These are phyloP conservation scores for Callithrix jacchus DNA, from an alignment of 2,113 vertebrate genomes.

Conservation along the genomic window DNA sequence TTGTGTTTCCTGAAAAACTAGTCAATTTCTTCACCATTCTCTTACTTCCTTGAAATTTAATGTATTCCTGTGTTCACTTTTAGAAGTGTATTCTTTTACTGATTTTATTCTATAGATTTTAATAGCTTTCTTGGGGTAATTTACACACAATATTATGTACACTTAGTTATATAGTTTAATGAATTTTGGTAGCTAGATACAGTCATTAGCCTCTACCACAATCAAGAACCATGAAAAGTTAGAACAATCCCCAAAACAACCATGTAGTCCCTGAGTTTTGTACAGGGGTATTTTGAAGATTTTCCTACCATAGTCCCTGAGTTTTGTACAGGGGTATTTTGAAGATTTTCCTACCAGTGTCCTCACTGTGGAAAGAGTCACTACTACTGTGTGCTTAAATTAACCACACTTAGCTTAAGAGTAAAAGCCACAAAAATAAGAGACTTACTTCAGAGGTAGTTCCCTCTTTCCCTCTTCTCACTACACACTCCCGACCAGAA, in stretches of 20 bases:
- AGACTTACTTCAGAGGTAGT: not conserved
- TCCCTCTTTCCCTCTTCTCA: not conserved
- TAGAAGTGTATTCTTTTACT: not conserved
- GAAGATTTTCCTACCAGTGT: not conserved
- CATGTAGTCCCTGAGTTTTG: not conserved
- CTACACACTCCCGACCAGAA: not conserved
- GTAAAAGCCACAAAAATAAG: not conserved
- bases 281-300: not conserved
- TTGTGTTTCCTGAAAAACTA: not conserved
- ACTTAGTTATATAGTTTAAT: not conserved
- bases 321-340: not conserved
- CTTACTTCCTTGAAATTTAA: not conserved
- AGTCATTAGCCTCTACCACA: not conserved
- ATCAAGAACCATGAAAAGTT: not conserved
- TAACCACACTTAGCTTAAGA: not conserved
- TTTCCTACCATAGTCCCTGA: not conserved
- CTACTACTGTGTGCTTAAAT: not conserved
- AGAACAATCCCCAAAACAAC: not conserved
- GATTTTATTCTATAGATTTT: not conserved
- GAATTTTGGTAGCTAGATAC: not conserved
- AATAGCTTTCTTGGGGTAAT: not conserved
- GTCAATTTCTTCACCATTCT: constrained; percentile 14
- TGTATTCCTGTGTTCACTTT: not conserved
- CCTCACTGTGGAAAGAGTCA: not conserved
- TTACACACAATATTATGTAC: not conserved